Conservation (phyloP, 2,113 vertebrate species). For the Pimephales promelas region DNA sequence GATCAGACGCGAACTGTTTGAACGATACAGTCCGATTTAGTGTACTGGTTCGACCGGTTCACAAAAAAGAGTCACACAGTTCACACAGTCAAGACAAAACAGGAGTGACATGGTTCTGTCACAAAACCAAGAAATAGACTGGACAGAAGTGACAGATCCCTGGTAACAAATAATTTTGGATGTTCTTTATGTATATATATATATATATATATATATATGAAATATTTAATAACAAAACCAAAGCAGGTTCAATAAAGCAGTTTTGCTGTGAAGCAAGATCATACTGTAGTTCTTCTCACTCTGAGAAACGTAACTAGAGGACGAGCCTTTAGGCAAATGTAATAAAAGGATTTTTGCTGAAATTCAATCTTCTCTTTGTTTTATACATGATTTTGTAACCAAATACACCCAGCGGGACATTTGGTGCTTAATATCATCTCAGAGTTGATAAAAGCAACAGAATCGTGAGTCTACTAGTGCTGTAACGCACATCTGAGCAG, state of each 20-base stretch:
- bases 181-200: background rate
- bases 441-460: constrained; percentile 19
- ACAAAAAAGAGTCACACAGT: too few species aligned
- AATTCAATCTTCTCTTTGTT: constrained; percentile 49
- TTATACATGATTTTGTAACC: constrained; percentile 43
- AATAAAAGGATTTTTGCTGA: constrained; percentile 51
- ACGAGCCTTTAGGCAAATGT: constrained; percentile 26
- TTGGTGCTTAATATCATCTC: constrained; percentile 22
- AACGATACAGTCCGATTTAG: too few species aligned
- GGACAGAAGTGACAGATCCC: too few species aligned
- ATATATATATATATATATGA: too few species aligned
- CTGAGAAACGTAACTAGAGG: constrained; percentile 22
- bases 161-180: background rate
- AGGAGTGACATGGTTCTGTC: too few species aligned
- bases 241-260: background rate
- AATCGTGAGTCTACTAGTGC: background rate
- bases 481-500: background rate
- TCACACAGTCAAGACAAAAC: too few species aligned
- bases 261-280: background rate
- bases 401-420: constrained; percentile 21
- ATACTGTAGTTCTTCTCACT: constrained; percentile 1
- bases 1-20: too few species aligned
- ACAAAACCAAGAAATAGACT: too few species aligned
- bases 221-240: background rate
- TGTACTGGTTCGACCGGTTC: too few species aligned